A percentile compares a stretch with the other conserved stretches of the same genome.
phyloP scores from a whole-genome alignment of 2,113 vertebrate species.

The Pelusios castaneus region DNA sequence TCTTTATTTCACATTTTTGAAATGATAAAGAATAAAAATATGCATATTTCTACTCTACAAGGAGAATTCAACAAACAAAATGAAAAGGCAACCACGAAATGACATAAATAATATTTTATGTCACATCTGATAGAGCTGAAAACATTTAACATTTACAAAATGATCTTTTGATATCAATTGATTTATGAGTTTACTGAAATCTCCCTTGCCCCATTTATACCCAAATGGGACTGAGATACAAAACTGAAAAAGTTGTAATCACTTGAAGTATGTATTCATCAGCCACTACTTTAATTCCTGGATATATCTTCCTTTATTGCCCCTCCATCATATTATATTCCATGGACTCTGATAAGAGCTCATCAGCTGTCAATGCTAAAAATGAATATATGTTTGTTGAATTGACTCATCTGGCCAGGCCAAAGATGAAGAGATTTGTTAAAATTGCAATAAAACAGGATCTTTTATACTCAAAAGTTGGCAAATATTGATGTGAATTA shows the following conservation, averaged over 20 bases:
- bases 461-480: no score
- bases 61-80: neutral
- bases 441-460: neutral
- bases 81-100: neutral
- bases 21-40: neutral
- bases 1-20: neutral
- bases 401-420: neutral
- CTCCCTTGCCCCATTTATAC: neutral
- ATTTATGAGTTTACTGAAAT: neutral
- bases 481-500: no score
- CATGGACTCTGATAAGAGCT: neutral
- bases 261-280: neutral
- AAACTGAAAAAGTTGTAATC: neutral
- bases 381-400: neutral
- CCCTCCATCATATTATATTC: neutral
- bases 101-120: neutral
- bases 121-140: neutral
- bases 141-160: neutral
- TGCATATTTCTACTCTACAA: neutral
- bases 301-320: neutral
- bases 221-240: neutral
- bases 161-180: neutral
- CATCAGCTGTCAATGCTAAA: neutral
- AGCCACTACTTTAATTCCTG: neutral
- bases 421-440: neutral